Percentiles rank a stretch among this genome's conserved stretches.
Conservation (phyloP, 2,797 vertebrate species). For the Acrocephalus scirpaceus region DNA sequence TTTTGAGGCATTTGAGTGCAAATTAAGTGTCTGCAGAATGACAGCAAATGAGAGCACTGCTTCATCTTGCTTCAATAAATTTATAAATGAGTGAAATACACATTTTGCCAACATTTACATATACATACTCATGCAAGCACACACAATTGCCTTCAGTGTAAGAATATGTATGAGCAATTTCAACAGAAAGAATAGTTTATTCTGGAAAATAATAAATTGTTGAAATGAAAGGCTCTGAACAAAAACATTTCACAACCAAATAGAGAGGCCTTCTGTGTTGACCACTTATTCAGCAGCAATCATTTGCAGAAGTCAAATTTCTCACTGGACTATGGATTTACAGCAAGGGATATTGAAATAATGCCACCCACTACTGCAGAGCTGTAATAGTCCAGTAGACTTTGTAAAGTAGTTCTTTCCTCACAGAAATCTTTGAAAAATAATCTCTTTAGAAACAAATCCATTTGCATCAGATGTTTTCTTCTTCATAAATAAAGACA, state of each 20-base stretch:
- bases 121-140: background rate
- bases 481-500: background rate
- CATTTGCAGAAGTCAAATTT: constrained; percentile 1
- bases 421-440: constrained; percentile 30
- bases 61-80: constrained; percentile 52
- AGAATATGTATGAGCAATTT: constrained; percentile 46
- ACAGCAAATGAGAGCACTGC: constrained; percentile 55
- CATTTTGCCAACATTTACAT: constrained; percentile 56
- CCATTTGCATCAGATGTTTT: background rate
- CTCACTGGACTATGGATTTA: background rate
- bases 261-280: background rate
- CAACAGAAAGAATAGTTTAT: background rate
- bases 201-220: constrained; percentile 23
- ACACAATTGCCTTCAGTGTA: background rate
- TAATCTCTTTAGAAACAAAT: constrained; percentile 11
- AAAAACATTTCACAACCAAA: constrained; percentile 32
- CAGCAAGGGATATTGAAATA: background rate
- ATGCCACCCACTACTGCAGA: background rate
- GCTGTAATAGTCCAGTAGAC: background rate
- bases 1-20: constrained; percentile 51
- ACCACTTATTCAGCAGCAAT: background rate
- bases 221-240: constrained; percentile 18
- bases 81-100: constrained; percentile 46
- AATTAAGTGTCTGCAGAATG: constrained; percentile 49
- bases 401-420: background rate